phyloP scores from a whole-genome alignment of 2,888 invertebrate genomes.

The Tortricodes alternella region DNA sequence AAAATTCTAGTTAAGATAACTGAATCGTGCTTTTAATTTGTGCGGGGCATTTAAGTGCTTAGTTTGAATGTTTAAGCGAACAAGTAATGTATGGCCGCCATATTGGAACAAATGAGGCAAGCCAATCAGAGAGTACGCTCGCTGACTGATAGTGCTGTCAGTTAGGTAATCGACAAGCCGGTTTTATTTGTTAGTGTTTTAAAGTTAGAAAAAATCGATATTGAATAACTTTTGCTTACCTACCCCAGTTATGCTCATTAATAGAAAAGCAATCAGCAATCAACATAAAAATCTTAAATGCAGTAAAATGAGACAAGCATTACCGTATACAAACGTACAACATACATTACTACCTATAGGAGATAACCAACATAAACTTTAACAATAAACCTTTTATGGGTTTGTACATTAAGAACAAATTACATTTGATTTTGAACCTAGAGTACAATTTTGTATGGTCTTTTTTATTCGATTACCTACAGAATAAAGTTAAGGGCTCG shows the following conservation, averaged over 20 bases:
- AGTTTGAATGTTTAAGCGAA: slow-evolving; percentile 37
- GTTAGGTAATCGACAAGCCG: slow-evolving; percentile 45
- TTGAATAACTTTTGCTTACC: no score
- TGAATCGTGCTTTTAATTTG: slow-evolving; percentile 69
- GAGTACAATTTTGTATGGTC: not conserved
- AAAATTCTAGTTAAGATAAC: slow-evolving; percentile 66
- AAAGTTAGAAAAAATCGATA: no score
- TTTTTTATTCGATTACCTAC: not conserved
- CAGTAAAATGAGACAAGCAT: no score
- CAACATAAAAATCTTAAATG: no score
- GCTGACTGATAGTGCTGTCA: slow-evolving; percentile 50
- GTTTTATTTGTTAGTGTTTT: not conserved
- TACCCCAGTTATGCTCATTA: no score
- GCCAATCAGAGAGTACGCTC: slow-evolving; percentile 42
- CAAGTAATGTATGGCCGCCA: slow-evolving; percentile 42
- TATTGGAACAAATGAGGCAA: slow-evolving; percentile 32
- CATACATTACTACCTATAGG: no score
- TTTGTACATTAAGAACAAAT: no score
- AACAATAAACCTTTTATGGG: no score
- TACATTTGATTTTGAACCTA: not conserved
- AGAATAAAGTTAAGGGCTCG: slow-evolving; percentile 4
- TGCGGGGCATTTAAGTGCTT: slow-evolving; percentile 51
- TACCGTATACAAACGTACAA: no score
- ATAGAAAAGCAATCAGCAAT: no score
- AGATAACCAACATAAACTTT: no score